Evolutionary conservation across 2,888 invertebrate species (phyloP).

Genomic region (Cryptus armator): DNA sequence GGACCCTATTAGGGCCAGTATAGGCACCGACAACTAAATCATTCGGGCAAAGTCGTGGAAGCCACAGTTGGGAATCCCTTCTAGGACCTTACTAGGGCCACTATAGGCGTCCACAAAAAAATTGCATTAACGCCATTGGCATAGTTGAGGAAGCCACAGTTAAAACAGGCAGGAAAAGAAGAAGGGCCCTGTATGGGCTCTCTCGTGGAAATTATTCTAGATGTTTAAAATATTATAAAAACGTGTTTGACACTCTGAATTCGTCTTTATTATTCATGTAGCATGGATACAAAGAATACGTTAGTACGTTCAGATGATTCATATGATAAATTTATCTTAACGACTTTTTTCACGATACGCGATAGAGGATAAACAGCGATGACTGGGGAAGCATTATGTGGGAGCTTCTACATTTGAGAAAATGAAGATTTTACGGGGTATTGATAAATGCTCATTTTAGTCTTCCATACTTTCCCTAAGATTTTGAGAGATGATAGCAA

Average conservation of each 20-base stretch:
- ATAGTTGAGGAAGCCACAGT: neutral
- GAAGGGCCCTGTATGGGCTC: neutral
- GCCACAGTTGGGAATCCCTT: neutral
- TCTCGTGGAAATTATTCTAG: neutral
- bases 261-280: neutral
- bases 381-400: too few relatives aligned
- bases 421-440: too few relatives aligned
- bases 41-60: neutral
- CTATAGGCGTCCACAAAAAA: neutral
- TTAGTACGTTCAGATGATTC: neutral
- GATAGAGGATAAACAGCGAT: too few relatives aligned
- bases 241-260: neutral
- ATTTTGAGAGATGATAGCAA: too few relatives aligned
- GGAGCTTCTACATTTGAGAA: too few relatives aligned
- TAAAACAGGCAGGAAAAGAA: neutral
- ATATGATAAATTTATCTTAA: neutral
- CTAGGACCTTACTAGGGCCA: slow-evolving; percentile 3
- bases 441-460: too few relatives aligned
- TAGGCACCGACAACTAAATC: neutral
- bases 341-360: too few relatives aligned
- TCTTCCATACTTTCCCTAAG: too few relatives aligned
- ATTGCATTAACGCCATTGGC: neutral
- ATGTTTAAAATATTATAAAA: neutral
- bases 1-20: neutral
- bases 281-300: neutral